These are phyloP conservation scores for Rallus crepitans DNA, from an alignment of 2,797 vertebrate species.

Conservation along the genomic window DNA sequence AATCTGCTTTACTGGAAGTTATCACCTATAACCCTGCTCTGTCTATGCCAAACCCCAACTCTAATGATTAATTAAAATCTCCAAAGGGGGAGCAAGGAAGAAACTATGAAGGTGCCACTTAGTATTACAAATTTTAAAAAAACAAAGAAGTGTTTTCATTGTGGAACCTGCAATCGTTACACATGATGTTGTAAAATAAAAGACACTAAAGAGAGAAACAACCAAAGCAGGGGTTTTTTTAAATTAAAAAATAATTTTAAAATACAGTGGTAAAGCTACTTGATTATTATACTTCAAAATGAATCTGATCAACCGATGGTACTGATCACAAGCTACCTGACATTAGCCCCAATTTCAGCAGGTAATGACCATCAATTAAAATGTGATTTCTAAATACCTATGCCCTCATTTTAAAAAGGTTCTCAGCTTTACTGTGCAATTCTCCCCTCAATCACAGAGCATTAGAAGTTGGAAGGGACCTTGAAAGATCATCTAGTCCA, in stretches of 20 bases:
- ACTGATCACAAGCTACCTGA: not conserved
- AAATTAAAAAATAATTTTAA: not conserved
- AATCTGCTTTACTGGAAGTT: not conserved
- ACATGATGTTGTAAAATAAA: not conserved
- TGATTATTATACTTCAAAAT: not conserved
- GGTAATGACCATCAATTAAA: not conserved
- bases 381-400: not conserved
- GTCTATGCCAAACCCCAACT: not conserved
- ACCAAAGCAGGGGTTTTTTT: not conserved
- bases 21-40: not conserved
- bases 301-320: not conserved
- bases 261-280: not conserved
- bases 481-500: too few relatives aligned
- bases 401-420: not conserved
- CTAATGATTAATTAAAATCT: not conserved
- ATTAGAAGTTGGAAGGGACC: too few relatives aligned
- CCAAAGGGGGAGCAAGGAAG: not conserved
- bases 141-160: not conserved
- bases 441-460: not conserved
- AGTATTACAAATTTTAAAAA: not conserved
- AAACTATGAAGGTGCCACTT: not conserved
- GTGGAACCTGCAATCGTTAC: fast-evolving
- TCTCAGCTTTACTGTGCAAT: not conserved
- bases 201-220: not conserved
- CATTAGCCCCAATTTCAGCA: not conserved